Evolutionary conservation across 2,888 invertebrate genomes (phyloP), one percentile per base, ranked within the genome.

Genomic region (Stratiomys singularior): DNA sequence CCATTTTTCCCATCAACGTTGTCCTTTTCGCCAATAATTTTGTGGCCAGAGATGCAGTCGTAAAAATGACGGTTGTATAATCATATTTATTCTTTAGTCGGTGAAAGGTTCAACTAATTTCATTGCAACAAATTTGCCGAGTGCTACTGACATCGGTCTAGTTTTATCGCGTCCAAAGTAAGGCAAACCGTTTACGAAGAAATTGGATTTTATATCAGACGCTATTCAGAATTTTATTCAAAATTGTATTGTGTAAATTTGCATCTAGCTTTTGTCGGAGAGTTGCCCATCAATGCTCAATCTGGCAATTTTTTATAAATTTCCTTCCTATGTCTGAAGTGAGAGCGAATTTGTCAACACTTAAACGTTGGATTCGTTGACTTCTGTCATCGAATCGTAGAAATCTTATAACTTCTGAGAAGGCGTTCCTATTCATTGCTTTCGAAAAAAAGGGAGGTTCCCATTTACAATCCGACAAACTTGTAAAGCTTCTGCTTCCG

Each of bases 111-210:
- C 78, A 18, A 80, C 15, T 30, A 82, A 71, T 69, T 69, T 69
- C 11, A 47, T 9, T 11, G 80, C 79, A 18, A 82, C 81, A 78
- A 78, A 78, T 71, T 80, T 77, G 11, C 78, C 69, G 11, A 81
- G 66, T n/a, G 78, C 74, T 25, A 30, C 52, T 76, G 77, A 79
- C 66, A 25, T 37, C 27, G 74, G 74, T 77, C n/a, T 78, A 67
- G 72, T 69, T 23, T 80, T 81, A 78, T 82, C 81, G 76, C 82
- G 81, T 64, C 80, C 80, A 64, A 82, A 81, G 25, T 81, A 82
- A 30, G 81, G 81, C 81, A 83, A 82, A 9, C 79, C 81, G 81
- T 83, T 83, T 64, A 82, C 30, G 52, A 82, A 60, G 37, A 80
- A 82, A 60, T 82, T 82, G 46, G 76, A 81, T 27, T 74, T 69